Evolutionary conservation across 2,113 vertebrate genomes (phyloP), one percentile per base, ranked within the genome.

Genomic region (Perca schrenkii): DNA sequence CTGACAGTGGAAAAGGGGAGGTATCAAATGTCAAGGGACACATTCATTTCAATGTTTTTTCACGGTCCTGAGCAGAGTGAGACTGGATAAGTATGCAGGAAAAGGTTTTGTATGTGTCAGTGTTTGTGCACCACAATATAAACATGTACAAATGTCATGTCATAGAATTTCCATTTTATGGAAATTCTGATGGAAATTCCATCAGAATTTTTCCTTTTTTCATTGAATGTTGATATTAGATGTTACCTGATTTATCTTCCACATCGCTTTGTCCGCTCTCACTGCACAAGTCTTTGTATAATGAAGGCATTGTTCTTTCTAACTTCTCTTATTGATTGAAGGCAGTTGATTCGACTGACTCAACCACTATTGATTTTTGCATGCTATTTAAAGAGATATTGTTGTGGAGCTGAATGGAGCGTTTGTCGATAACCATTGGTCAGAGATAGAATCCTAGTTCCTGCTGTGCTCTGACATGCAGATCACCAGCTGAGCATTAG

Each of bases 1-100:
- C 86, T 91, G 87, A 88, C 77, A 70, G 65, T 61, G 74, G 56
- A 10, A 84, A 70, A 36, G 57, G 4, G 31, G 58, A 57, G 53
- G 28, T 77, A 81, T 92, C 82, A 74, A 66, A 77, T 89, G 83
- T 85, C 80, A 88, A 68, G 67, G 75, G 74, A 74, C 28, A 43
- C 74, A 86, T 87, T 84, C 36, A 85, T 73, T 78, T 64, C 54
- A 28, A 14, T 36, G 65, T 49, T 69, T 74, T 36, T 66, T 63
- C 4, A 16, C 57, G 46, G 47, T 36, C 8, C 4, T 77, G 15
- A 52, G 50, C 36, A 63, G 47, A 76, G 66, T 66, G 52, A 64
- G 57, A 36, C 43, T 43, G 14, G 6, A 86, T 47, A 13, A 69
- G 81, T 73, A 61, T 54, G 12, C 21, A 77, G 74, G 22, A 49